Evolutionary conservation across 1,140 invertebrate species (phyloP).

Genomic region (fruit fly (Drosophila melanogaster)): Release_6_plus_ISO1_MT NT_033777.3:28549001-28549500

Average conservation of each 20-base stretch:
- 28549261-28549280: conserved; percentile 19
- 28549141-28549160: too few species aligned
- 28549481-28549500: conserved; percentile 69
- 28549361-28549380: conserved; percentile 19
- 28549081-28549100: too few species aligned
- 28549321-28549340: conserved; percentile 79
- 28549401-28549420: conserved; percentile 20
- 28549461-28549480: conserved; percentile 33
- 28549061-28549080: too few species aligned
- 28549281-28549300: conserved; percentile 64
- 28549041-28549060: neutral
- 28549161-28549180: neutral
- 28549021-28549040: neutral
- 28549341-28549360: conserved; percentile 72
- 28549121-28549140: too few species aligned
- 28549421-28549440: conserved; percentile 82
- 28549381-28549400: conserved; percentile 22
- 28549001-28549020: conserved; percentile 1
- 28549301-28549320: conserved; percentile 79
- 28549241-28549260: neutral
- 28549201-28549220: neutral
- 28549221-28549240: neutral
- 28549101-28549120: too few species aligned
- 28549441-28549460: conserved; percentile 63
- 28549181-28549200: neutral